Conservation (phyloP, 2,888 invertebrate species). For the Caenorhabditis panamensis region DNA sequence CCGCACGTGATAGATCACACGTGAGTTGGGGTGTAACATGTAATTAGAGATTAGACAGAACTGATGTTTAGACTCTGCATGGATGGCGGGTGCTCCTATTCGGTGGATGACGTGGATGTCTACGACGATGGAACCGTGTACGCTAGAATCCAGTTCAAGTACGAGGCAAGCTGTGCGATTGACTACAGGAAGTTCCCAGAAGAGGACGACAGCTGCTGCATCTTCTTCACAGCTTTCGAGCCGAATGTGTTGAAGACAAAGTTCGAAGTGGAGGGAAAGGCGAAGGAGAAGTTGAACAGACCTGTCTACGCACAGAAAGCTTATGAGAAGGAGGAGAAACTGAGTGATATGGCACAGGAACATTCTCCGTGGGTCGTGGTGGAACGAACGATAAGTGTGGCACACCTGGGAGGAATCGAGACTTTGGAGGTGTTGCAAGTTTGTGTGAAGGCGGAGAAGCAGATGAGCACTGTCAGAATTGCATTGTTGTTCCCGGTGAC, state of each 20-base stretch:
- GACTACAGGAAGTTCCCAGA: constrained; percentile 77
- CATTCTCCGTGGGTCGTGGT: constrained; percentile 68
- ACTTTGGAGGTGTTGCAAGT: constrained; percentile 69
- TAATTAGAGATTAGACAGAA: neutral
- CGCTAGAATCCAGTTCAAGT: constrained; percentile 73
- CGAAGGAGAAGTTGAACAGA: constrained; percentile 51
- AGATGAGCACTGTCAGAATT: constrained; percentile 75
- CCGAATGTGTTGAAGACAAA: constrained; percentile 52
- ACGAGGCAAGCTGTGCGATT: constrained; percentile 74
- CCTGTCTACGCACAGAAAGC: constrained; percentile 58
- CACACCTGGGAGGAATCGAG: constrained; percentile 56
- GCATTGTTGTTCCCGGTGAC: constrained; percentile 75
- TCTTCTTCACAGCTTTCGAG: constrained; percentile 70
- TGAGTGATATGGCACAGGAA: constrained; percentile 60
- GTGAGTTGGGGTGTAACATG: constrained; percentile 31
- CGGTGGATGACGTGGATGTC: constrained; percentile 70
- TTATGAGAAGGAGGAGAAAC: constrained; percentile 52
- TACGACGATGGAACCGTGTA: constrained; percentile 70
- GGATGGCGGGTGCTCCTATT: constrained; percentile 70
- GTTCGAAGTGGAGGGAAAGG: constrained; percentile 64
- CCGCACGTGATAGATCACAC: constrained; percentile 73
- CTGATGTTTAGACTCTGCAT: constrained; percentile 68
- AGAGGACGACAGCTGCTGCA: constrained; percentile 75
- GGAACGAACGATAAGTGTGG: constrained; percentile 51
- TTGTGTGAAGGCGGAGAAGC: constrained; percentile 75